Base-by-base conservation (phyloP, 2,797 vertebrate species). In the Craterocephalus amniculus region DNA sequence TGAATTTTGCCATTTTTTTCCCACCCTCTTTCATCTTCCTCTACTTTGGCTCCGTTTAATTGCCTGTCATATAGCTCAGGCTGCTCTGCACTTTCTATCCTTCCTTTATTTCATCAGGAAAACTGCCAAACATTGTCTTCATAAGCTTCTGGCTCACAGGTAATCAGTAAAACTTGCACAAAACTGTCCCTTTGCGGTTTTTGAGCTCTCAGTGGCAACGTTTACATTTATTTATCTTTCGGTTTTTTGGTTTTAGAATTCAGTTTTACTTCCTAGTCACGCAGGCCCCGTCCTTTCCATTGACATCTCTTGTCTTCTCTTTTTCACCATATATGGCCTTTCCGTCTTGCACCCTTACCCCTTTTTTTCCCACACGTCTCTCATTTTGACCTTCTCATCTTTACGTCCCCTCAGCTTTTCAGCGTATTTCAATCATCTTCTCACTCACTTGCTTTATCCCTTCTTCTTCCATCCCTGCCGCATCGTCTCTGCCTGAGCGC, bases 301-400 rank as follows among this genome's bases (percentile, higher is more conserved):
- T 68, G 14, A 79, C 64, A 67, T 68, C 48, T 45, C n/a, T 80
- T 67, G 52, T 68, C 40, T 66, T 63, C 36, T 7, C 70, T 27
- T 29, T 75, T 63, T 77, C 65, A 58, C 70, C 74, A 64, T 68
- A 71, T 57, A 13, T n/a, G 36, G 31, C 24, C 26, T 62, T 68
- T 58, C 26, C 57, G 58, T 34, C 4, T 56, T 45, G 16, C 45
- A 58, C 45, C 36, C 18, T n/a, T 26, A 12, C 1, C 4, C 58
- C 54, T 36, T 56, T 43, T 79, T 79, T 67, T 67, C 5, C 54
- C 59, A 36, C 3, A 29, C 40, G 68, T 78, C 73, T 73, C 64
- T 84, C 3, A 8, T 49, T 85, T 74, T 88, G 88, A 89, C 86
- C 88, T 90, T 86, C 70, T 6, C 51, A 58, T 85, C 77, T 84